A percentile compares a stretch with the other conserved stretches of the same genome.
These are phyloP conservation scores for Gobio gobio DNA, from an alignment of 2,113 vertebrate genomes.

Conservation along the genomic window DNA sequence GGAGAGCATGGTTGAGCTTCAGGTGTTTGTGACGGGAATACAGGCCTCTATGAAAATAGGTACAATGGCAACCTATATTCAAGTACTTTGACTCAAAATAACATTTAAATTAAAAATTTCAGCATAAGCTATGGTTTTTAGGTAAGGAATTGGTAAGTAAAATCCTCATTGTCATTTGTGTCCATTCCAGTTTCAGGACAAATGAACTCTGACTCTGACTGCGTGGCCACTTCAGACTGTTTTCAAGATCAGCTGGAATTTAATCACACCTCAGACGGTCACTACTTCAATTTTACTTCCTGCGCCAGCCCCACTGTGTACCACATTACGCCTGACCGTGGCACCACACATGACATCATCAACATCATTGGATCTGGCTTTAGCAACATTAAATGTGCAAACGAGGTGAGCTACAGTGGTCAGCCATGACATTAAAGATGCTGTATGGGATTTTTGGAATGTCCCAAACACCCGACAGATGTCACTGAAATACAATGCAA, in stretches of 20 bases:
- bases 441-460: not conserved
- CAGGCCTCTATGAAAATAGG: conserved; percentile 69
- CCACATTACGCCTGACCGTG: conserved; percentile 77
- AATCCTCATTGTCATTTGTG: not conserved
- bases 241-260: conserved; percentile 3
- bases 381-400: conserved; percentile 75
- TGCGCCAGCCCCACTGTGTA: conserved; percentile 78
- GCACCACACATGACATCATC: conserved; percentile 76
- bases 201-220: conserved; percentile 51
- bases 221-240: conserved; percentile 68
- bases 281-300: conserved; percentile 70
- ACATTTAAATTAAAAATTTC: not conserved
- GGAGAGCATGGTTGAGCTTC: conserved; percentile 61
- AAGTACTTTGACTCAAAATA: not conserved
- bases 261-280: conserved; percentile 26
- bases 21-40: conserved; percentile 68
- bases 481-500: not conserved
- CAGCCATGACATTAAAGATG: not conserved
- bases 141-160: not conserved
- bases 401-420: conserved; percentile 72
- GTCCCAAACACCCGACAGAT: not conserved
- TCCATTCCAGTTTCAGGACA: conserved; percentile 44
- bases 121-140: too few relatives aligned
- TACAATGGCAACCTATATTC: conserved; percentile 30
- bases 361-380: conserved; percentile 78